phyloP scores from a whole-genome alignment of 2,797 vertebrate species.

The Anguilla megastoma region DNA sequence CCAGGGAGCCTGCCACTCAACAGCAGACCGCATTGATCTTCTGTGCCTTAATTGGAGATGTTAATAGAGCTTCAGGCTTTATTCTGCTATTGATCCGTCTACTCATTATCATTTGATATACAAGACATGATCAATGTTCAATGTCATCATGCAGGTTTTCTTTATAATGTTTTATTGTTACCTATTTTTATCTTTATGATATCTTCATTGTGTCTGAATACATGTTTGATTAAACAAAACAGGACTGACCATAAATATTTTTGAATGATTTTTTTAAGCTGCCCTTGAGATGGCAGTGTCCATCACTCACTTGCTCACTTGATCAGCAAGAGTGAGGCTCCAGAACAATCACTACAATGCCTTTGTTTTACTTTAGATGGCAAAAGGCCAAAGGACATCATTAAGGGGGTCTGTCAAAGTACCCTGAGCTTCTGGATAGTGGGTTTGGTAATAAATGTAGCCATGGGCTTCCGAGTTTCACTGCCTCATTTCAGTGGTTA shows the following conservation, averaged over 20 bases:
- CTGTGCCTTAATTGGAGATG: slow-evolving; percentile 53
- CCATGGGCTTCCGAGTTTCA: background rate
- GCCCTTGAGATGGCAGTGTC: background rate
- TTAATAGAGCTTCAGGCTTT: slow-evolving; percentile 62
- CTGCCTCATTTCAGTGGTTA: slow-evolving; percentile 8
- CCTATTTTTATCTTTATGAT: background rate
- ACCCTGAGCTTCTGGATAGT: background rate
- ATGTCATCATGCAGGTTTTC: slow-evolving; percentile 44
- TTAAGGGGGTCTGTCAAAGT: background rate
- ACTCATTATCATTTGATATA: slow-evolving; percentile 55
- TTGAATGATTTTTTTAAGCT: slow-evolving; percentile 4
- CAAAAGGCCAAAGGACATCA: background rate
- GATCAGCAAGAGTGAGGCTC: background rate
- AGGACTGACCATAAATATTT: background rate
- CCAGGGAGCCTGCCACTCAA: slow-evolving; percentile 39
- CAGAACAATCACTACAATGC: background rate
- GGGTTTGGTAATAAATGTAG: background rate
- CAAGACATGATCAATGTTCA: slow-evolving; percentile 49
- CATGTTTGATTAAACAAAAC: background rate
- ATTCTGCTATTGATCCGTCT: slow-evolving; percentile 54
- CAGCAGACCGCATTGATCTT: slow-evolving; percentile 50
- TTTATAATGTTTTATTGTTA: slow-evolving; percentile 42
- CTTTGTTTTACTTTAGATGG: background rate
- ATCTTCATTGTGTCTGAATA: background rate
- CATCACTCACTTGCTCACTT: background rate